phyloP scores from a whole-genome alignment of 2,797 vertebrate species.

The Lemur catta region DNA sequence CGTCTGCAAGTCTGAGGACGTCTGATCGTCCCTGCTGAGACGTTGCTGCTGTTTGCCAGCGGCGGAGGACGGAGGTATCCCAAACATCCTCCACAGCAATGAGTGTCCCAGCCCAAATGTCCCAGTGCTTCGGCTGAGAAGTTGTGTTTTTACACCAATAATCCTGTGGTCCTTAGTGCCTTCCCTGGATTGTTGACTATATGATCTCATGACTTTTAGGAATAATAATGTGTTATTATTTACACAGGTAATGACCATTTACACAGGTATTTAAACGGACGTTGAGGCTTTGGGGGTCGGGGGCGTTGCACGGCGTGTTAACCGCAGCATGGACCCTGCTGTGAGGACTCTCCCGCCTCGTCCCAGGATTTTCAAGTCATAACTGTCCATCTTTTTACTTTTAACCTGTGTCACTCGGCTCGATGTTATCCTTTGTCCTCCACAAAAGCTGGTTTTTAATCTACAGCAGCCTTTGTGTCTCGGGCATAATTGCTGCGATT shows the following conservation, averaged over 20 bases:
- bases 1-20: rapidly evolving
- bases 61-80: neutral
- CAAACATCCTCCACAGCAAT: rapidly evolving
- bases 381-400: neutral
- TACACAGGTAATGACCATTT: neutral
- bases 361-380: rapidly evolving
- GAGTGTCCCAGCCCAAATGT: rapidly evolving
- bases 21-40: rapidly evolving
- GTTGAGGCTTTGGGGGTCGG: rapidly evolving
- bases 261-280: neutral
- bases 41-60: rapidly evolving
- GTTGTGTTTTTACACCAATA: rapidly evolving
- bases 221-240: neutral
- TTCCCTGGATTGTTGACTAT: rapidly evolving
- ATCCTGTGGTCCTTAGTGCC: rapidly evolving
- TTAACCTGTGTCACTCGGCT: too few species aligned
- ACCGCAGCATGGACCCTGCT: rapidly evolving
- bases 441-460: neutral
- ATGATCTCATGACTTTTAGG: rapidly evolving
- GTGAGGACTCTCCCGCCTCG: rapidly evolving
- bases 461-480: rapidly evolving
- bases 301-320: rapidly evolving
- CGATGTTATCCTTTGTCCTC: rapidly evolving
- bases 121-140: rapidly evolving
- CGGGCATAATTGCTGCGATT: rapidly evolving